Evolutionary conservation across 2,888 invertebrate genomes (phyloP), one percentile per base, ranked within the genome.

Genomic region (Congeria kusceri): DNA sequence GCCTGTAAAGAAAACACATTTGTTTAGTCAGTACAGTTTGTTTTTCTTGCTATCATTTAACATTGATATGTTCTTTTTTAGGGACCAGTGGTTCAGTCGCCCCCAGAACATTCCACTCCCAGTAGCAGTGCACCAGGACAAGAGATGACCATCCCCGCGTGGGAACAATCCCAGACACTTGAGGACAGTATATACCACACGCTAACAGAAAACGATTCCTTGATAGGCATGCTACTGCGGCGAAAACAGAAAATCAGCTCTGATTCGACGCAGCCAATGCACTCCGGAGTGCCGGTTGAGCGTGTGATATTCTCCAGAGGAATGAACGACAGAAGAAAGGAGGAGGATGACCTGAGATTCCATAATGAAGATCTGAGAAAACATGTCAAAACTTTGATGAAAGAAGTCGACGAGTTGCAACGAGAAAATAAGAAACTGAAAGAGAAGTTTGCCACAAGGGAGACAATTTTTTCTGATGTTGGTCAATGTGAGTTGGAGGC

Each of bases 401-500:
- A 85, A 57, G 91, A 92, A 61, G 58, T 89, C 3, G 92, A 92
- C 44, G 84, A 84, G 27, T 67, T 78, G 7, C 86, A 84, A 62
- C 77, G 73, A 56, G 87, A 88, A 18, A 89, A 88, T 23, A 72
- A 80, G 44, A 53, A 68, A 27, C 72, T 89, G 20, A 75, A 69
- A 32, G 80, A 83, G 9, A 80, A 82, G 32, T 44, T 86, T 13
- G 56, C 32, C 20, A 77, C 75, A 23, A 71, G 59, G 18, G 65
- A 77, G 76, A 73, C 67, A 56, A 68, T 84, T 25, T 81, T 78
- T 91, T 68, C 64, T 67, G 83, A 83, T 61, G 73, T 82, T 27
- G 76, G 74, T 13, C 73, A 66, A 18, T 46, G 64, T 39, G 93
- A 94, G 0, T 91, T 95, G 57, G 94, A 95, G 44, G 70, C 90